phyloP scores from a whole-genome alignment of 2,797 vertebrate genomes.

The Dallia pectoralis region DNA sequence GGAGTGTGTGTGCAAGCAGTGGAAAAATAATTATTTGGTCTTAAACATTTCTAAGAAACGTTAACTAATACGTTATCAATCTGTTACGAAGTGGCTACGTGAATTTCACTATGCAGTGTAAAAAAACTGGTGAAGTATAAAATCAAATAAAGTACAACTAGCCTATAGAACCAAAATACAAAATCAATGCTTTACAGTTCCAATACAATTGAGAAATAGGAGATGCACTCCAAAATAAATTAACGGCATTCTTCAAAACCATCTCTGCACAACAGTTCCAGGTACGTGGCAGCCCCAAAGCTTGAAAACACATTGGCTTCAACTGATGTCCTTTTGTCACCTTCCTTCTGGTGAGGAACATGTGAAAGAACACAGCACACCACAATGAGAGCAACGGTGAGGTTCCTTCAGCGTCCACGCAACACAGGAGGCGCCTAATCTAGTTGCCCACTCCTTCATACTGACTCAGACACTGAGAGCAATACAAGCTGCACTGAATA shows the following conservation, averaged over 20 bases:
- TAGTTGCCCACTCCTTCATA: conserved; percentile 14
- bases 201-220: too few species aligned
- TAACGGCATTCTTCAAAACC: neutral
- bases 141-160: too few species aligned
- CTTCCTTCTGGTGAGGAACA: conserved; percentile 15
- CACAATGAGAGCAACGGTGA: conserved; percentile 13
- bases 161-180: too few species aligned
- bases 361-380: conserved; percentile 11
- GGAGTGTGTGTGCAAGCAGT: conserved; percentile 4
- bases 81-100: too few species aligned
- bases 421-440: conserved; percentile 34
- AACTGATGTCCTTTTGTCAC: conserved; percentile 32
- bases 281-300: neutral
- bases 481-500: neutral
- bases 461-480: neutral
- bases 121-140: too few species aligned
- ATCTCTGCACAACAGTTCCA: neutral
- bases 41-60: neutral
- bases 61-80: neutral
- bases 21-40: neutral
- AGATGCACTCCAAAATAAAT: neutral
- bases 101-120: too few species aligned
- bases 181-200: too few species aligned
- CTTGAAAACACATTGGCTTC: conserved; percentile 8
- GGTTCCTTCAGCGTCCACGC: conserved; percentile 21